phyloP scores from a whole-genome alignment of 2,113 vertebrate species.

The Paedocypris sp. region DNA sequence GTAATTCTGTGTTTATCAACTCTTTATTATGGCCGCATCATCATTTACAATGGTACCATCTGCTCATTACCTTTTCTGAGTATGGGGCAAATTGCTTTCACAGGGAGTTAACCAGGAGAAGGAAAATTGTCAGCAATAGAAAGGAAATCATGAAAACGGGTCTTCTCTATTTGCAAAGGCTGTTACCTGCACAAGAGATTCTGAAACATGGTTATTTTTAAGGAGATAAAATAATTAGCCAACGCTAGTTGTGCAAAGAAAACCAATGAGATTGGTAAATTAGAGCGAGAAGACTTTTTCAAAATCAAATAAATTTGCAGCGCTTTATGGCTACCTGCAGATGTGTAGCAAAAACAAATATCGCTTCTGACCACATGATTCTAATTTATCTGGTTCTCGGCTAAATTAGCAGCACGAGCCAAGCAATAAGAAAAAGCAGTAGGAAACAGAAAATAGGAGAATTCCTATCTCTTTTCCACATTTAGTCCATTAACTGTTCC shows the following conservation, averaged over 20 bases:
- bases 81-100: slow-evolving; percentile 74
- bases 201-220: slow-evolving; percentile 51
- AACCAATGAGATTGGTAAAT: slow-evolving; percentile 44
- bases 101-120: slow-evolving; percentile 57
- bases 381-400: slow-evolving; percentile 52
- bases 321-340: slow-evolving; percentile 51
- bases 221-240: slow-evolving; percentile 67
- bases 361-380: slow-evolving; percentile 54
- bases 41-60: slow-evolving; percentile 73
- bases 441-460: slow-evolving; percentile 57
- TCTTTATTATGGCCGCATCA: slow-evolving; percentile 69
- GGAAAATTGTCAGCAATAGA: slow-evolving; percentile 46
- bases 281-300: slow-evolving; percentile 38
- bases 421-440: slow-evolving; percentile 48
- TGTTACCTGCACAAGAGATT: slow-evolving; percentile 46
- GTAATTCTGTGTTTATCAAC: slow-evolving; percentile 73
- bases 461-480: slow-evolving; percentile 51
- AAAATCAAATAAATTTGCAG: slow-evolving; percentile 46
- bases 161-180: slow-evolving; percentile 52
- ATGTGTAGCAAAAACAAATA: slow-evolving; percentile 56
- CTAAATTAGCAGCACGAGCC: slow-evolving; percentile 49
- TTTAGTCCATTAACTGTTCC: slow-evolving; percentile 58
- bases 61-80: slow-evolving; percentile 64
- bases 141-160: slow-evolving; percentile 55
- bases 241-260: slow-evolving; percentile 35